These are phyloP conservation scores for Drosophila asahinai DNA, from an alignment of 1,140 invertebrate species.

Conservation along the genomic window DNA sequence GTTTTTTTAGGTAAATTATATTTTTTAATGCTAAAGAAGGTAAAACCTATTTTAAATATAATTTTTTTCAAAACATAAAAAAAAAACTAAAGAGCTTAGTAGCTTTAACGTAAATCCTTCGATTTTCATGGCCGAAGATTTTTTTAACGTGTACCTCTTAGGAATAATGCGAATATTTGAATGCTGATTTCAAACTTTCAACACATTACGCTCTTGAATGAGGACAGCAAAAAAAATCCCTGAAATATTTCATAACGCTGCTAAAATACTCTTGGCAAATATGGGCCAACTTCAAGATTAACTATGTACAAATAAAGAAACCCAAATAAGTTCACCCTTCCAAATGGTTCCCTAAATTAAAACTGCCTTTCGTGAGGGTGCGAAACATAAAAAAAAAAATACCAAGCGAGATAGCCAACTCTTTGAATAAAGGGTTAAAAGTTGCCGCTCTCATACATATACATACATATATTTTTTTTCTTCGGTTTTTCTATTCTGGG, in stretches of 20 bases:
- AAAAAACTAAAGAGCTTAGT: too few relatives aligned
- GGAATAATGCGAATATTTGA: slow-evolving; percentile 12
- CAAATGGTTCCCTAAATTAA: slow-evolving; percentile 21
- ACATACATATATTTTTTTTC: slow-evolving; percentile 13
- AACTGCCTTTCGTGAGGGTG: slow-evolving; percentile 4
- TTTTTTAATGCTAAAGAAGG: too few relatives aligned
- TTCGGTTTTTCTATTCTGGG: slow-evolving; percentile 29
- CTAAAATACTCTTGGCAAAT: slow-evolving; percentile 20
- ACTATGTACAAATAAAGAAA: slow-evolving; percentile 5
- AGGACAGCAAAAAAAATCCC: slow-evolving; percentile 8
- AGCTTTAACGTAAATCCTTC: not conserved
- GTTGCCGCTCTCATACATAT: slow-evolving; percentile 47
- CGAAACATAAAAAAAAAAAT: slow-evolving; percentile 42
- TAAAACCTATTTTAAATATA: not conserved
- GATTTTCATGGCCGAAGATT: not conserved
- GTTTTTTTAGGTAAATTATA: too few relatives aligned
- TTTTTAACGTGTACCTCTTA: slow-evolving; percentile 9
- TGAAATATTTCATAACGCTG: slow-evolving; percentile 2
- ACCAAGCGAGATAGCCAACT: slow-evolving; percentile 42
- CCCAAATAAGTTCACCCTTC: not conserved
- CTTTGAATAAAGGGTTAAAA: slow-evolving; percentile 70
- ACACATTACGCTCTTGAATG: slow-evolving; percentile 44
- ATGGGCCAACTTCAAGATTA: slow-evolving; percentile 1
- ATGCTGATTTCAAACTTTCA: slow-evolving; percentile 73
- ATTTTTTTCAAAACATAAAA: not conserved